phyloP scores from a whole-genome alignment of 2,888 invertebrate species.

The Yponomeuta sedellus region DNA sequence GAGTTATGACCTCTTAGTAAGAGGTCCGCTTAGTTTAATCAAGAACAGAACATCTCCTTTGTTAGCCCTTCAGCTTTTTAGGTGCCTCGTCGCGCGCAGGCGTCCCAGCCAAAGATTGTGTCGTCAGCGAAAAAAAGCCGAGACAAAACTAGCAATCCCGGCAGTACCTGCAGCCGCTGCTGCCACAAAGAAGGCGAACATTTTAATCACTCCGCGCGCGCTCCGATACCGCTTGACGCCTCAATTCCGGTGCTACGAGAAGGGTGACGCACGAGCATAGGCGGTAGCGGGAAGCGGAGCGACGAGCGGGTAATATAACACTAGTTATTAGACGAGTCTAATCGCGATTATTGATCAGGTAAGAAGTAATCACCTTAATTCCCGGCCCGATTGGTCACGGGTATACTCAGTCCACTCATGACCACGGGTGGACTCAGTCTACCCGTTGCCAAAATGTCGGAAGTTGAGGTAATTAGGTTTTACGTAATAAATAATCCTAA shows the following conservation, averaged over 20 bases:
- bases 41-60: no score
- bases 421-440: no score
- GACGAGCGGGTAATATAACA: neutral
- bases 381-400: no score
- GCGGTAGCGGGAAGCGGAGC: neutral
- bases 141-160: neutral
- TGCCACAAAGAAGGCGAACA: constrained; percentile 19
- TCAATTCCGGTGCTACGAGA: constrained; percentile 32
- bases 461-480: no score
- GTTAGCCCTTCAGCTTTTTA: no score
- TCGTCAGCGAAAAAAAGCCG: neutral
- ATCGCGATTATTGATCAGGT: no score
- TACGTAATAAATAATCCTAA: no score
- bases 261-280: neutral
- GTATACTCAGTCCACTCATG: no score
- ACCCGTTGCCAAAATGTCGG: no score
- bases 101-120: neutral
- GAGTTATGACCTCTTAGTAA: neutral
- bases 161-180: neutral
- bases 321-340: no score
- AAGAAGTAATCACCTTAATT: no score
- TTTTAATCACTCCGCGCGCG: constrained; percentile 38
- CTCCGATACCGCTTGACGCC: constrained; percentile 33
- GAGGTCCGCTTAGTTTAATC: no score
- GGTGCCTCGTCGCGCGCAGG: neutral